Conservation (phyloP, 2,113 vertebrate species). For the Cyanoramphus novaezelandiae region DNA sequence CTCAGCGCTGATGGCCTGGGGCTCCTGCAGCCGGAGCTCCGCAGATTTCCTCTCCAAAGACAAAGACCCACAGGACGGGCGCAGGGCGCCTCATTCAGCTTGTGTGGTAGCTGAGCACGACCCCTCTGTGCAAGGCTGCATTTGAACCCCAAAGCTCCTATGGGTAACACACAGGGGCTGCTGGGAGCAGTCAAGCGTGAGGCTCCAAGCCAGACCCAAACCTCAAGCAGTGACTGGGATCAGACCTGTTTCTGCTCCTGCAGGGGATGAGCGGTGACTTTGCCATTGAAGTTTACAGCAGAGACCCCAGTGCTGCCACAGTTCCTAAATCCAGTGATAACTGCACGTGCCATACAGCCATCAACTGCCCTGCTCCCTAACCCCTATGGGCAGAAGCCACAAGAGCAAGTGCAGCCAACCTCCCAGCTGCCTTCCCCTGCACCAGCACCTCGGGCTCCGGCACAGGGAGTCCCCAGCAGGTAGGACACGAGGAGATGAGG, state of each 20-base stretch:
- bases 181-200: neutral
- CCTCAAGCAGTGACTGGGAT: neutral
- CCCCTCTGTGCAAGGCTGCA: neutral
- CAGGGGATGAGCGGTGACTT: accelerated
- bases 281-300: neutral
- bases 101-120: neutral
- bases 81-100: neutral
- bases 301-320: neutral
- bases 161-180: neutral
- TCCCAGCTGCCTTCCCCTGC: neutral
- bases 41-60: neutral
- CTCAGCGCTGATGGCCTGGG: neutral
- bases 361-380: neutral
- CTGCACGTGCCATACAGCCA: no score
- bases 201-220: neutral
- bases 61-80: neutral
- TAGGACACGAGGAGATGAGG: neutral
- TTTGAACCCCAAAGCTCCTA: neutral
- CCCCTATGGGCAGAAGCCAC: neutral
- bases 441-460: neutral
- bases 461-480: conserved; percentile 7
- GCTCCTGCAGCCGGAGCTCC: neutral
- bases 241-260: neutral
- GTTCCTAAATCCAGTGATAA: neutral
- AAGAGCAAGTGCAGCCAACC: neutral